Base-by-base conservation (phyloP, 2,113 vertebrate genomes). In the Pelecanoides urinatrix region DNA sequence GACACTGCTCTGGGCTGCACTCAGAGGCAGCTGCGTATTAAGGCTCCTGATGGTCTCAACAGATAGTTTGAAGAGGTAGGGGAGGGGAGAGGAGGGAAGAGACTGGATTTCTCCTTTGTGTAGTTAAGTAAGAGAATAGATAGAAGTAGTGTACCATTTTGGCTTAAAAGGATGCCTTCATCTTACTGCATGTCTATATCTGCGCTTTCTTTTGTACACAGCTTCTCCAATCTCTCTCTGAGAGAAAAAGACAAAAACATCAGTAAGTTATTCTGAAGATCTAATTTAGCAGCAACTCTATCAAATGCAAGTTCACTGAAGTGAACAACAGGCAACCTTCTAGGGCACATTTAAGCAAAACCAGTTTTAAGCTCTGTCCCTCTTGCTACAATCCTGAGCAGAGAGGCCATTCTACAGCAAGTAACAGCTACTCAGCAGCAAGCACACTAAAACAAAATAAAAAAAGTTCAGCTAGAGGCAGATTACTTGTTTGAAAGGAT, bases 191-290 rank as follows among this genome's bases (percentile, higher is more conserved):
- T 38, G 73, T 38, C 81, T 93, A 5, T 93, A 88, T 86, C 56
- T 92, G 55, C 42, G 78, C 72, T 97, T 94, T 87, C 76, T 85
- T 94, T 95, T 95, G 76, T 92, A 83, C 17, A 63, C 47, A 87
- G 92, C 77, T 72, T 62, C 59, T 95, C 88, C 63, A 61, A 20
- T 45, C 49, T 66, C 95, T 88, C 63, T 89, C 77, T 17, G 47
- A 92, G 81, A 76, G 59, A 73, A 94, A 88, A 77, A 91, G 65
- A 78, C 85, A 95, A 91, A 91, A 90, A 47, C 73, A 85, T 59
- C 58, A 56, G 63, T 61, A 88, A 94, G 56, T 97, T 86, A 77
- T 78, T 91, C 89, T 86, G 59, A 93, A 79, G 77, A 92, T 90
- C 77, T 92, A 92, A 82, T 94, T 92, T 72, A 81, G 87, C 81